A percentile compares a stretch with the other conserved stretches of the same genome.
phyloP scores from a whole-genome alignment of 2,888 invertebrate species.

The Diaperis boleti region DNA sequence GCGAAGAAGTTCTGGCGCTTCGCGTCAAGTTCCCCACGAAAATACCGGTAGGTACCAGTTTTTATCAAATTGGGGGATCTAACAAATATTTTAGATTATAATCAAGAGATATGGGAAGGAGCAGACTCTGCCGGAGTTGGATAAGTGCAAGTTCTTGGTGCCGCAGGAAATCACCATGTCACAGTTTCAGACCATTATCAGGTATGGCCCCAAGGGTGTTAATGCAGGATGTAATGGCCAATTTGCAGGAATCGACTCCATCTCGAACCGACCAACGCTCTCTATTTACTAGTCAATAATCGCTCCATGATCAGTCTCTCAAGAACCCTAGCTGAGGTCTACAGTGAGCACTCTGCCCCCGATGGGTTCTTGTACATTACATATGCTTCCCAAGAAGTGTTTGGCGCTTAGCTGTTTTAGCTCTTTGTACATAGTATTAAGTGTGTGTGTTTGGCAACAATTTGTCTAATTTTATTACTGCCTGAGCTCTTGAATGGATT shows the following conservation, averaged over 20 bases:
- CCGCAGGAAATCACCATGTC: conserved; percentile 92
- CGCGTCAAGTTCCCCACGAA: conserved; percentile 83
- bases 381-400: conserved; percentile 91
- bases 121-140: conserved; percentile 79
- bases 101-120: conserved; percentile 87
- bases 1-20: conserved; percentile 84
- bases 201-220: conserved; percentile 70
- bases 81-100: conserved; percentile 77
- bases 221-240: no score
- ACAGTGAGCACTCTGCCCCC: conserved; percentile 79
- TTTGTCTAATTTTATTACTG: conserved; percentile 24
- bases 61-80: no score
- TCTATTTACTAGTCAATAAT: conserved; percentile 87
- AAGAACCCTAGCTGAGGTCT: conserved; percentile 84
- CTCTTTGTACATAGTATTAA: conserved; percentile 26
- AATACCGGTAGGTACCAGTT: conserved; percentile 84
- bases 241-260: conserved; percentile 69
- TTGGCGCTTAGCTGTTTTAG: conserved; percentile 65
- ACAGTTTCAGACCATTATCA: conserved; percentile 87
- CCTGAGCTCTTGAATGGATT: conserved; percentile 12
- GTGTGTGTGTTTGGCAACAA: conserved; percentile 6
- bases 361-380: conserved; percentile 92
- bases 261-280: conserved; percentile 76
- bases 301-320: conserved; percentile 85
- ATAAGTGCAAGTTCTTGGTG: conserved; percentile 89